Evolutionary conservation across 2,888 invertebrate species (phyloP), one percentile per base, ranked within the genome.

Genomic region (Meiosimyza decipiens): DNA sequence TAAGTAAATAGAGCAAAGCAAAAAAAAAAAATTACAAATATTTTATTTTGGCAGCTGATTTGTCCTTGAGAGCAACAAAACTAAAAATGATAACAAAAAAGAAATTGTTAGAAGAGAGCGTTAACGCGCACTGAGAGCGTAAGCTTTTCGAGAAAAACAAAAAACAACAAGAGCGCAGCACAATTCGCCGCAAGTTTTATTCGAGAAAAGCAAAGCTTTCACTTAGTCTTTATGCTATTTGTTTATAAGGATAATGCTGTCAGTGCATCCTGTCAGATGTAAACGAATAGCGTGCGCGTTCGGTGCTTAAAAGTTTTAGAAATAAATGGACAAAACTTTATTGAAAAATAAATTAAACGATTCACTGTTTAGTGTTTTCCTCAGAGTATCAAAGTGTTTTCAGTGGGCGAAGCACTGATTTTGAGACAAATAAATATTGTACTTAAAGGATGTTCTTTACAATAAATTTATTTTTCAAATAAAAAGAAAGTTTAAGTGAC

Each of bases 261-360:
- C 22, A 18, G 67, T 51, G 50, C 60, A 49, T 60, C 64, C 50
- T 63, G 66, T 64, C 74, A 82, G 83, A 83, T 80, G 77, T 78
- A 78, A 76, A 80, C 79, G 82, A 80, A 77, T 80, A 77, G 80
- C 78, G 80, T 77, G 79, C 81, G 82, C 80, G 83, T 82, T 76
- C 83, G 82, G 82, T 82, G 79, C 80, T 6, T 18, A 16, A 15
- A 4, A 63, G 3, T 13, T 28, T 3, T 4, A 40, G 6, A 40
- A 47, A 15, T 3, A 28, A 0, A 3, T 28, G 50, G 15, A 22
- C 12, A 60, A 22, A 60, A 47, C 62, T n/a, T n/a, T 47, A n/a
- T 49, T 71, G 12, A 22, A 55, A 51, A 52, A 51, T 15, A 22
- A 59, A 16, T 15, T 49, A 22, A 40, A 40, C 1, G 40, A 9